Evolutionary conservation across 2,113 vertebrate genomes (phyloP).

Genomic region (Cygnus buccinator): DNA sequence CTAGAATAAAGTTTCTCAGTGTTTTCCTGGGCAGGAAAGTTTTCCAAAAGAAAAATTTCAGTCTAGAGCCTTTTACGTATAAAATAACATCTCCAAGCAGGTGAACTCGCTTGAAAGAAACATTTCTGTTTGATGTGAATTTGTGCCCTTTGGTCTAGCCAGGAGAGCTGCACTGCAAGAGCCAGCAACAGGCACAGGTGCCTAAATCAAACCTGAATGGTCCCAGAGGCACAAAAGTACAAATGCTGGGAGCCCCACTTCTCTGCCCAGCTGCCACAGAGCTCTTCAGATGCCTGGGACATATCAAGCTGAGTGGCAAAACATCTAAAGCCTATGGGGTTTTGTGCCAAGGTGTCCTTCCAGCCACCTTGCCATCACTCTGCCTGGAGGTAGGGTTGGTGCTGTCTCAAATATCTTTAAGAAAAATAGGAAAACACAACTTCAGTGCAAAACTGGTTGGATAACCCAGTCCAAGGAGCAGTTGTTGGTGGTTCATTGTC

Average conservation of each 20-base stretch:
- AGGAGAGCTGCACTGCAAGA: neutral
- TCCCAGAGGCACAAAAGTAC: neutral
- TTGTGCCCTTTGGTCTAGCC: neutral
- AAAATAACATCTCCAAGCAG: neutral
- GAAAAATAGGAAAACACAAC: neutral
- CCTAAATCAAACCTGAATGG: neutral
- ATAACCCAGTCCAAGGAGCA: neutral
- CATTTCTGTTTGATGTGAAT: neutral
- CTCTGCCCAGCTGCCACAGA: neutral
- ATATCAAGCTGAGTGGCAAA: neutral
- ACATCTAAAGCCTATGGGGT: accelerated
- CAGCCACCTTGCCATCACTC: neutral
- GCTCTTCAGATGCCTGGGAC: neutral
- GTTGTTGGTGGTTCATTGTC: neutral
- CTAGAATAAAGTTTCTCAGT: neutral
- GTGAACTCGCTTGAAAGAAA: neutral
- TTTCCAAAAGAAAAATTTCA: neutral
- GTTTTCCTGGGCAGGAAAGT: neutral
- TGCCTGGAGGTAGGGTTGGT: neutral
- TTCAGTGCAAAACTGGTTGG: neutral
- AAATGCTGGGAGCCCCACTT: neutral
- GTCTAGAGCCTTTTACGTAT: neutral
- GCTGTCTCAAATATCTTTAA: neutral
- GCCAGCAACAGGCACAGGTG: neutral
- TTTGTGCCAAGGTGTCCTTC: neutral